phyloP scores from a whole-genome alignment of 2,888 invertebrate species.

The Dorcus parallelipipedus region DNA sequence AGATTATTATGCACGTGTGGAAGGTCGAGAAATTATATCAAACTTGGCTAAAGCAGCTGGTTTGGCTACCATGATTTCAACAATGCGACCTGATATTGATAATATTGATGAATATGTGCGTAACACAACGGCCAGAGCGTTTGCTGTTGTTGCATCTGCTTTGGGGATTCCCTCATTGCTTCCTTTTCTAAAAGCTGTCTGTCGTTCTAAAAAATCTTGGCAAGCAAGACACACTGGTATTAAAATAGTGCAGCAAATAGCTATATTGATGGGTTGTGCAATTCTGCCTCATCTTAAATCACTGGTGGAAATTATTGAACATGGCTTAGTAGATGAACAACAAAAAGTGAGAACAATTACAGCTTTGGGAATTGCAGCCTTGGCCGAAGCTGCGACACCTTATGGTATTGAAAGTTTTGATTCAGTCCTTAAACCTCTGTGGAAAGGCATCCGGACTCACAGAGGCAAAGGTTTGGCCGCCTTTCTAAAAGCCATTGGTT shows the following conservation, averaged over 20 bases:
- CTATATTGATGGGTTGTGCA: slow-evolving; percentile 99
- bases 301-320: slow-evolving; percentile 98
- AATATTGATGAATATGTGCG: slow-evolving; percentile 99
- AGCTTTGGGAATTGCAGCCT: slow-evolving; percentile 94
- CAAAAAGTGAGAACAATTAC: slow-evolving; percentile 99
- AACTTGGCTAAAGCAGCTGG: slow-evolving; percentile 99
- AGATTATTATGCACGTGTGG: slow-evolving; percentile 99
- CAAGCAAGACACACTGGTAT: slow-evolving; percentile 98
- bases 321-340: slow-evolving; percentile 97
- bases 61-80: slow-evolving; percentile 99
- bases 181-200: slow-evolving; percentile 98
- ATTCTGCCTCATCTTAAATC: slow-evolving; percentile 97
- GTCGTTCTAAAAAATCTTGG: slow-evolving; percentile 99
- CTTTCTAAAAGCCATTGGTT: slow-evolving; percentile 99
- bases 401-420: slow-evolving; percentile 99
- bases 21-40: slow-evolving; percentile 98
- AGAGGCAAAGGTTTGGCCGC: slow-evolving; percentile 93
- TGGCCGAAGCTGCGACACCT: slow-evolving; percentile 98
- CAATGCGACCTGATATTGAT: slow-evolving; percentile 99
- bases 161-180: slow-evolving; percentile 95
- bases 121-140: slow-evolving; percentile 98
- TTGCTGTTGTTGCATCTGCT: slow-evolving; percentile 99
- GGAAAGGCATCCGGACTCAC: slow-evolving; percentile 97
- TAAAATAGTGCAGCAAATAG: slow-evolving; percentile 99
- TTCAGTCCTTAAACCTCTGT: slow-evolving; percentile 96